phyloP scores from a whole-genome alignment of 2,797 vertebrate genomes.

The Halcyon badia region DNA sequence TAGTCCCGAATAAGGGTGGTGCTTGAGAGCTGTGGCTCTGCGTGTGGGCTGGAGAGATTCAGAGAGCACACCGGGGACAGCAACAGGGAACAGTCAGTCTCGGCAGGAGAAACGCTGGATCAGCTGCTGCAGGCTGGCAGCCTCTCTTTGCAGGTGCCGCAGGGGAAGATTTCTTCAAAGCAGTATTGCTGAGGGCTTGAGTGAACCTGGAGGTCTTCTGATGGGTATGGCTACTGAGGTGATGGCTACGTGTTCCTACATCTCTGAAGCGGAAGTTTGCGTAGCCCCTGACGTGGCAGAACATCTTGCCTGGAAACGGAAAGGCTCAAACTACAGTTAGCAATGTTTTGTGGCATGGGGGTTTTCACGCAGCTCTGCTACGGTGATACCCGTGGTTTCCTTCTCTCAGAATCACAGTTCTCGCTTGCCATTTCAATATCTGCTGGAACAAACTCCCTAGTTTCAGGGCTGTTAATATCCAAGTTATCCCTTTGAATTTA shows the following conservation, averaged over 20 bases:
- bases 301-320: background rate
- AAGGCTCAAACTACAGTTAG: background rate
- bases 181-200: background rate
- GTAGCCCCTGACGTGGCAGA: background rate
- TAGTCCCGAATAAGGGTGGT: background rate
- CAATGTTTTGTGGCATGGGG: background rate
- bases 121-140: fast-evolving
- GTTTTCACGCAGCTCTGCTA: background rate
- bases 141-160: background rate
- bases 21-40: background rate
- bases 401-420: background rate
- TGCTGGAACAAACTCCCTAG: background rate
- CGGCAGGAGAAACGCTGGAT: fast-evolving
- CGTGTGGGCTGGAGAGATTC: background rate
- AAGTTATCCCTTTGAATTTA: background rate
- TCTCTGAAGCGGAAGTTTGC: fast-evolving
- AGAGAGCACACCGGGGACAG: fast-evolving
- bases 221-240: fast-evolving
- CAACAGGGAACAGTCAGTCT: too few relatives aligned
- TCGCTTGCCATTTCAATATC: background rate
- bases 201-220: background rate
- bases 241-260: fast-evolving
- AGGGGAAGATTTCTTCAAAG: background rate
- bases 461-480: background rate
- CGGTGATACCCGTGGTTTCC: fast-evolving